A percentile compares a stretch with the other conserved stretches of the same genome.
Conservation (phyloP, 2,797 vertebrate genomes). For the Rhinichthys osculus region DNA sequence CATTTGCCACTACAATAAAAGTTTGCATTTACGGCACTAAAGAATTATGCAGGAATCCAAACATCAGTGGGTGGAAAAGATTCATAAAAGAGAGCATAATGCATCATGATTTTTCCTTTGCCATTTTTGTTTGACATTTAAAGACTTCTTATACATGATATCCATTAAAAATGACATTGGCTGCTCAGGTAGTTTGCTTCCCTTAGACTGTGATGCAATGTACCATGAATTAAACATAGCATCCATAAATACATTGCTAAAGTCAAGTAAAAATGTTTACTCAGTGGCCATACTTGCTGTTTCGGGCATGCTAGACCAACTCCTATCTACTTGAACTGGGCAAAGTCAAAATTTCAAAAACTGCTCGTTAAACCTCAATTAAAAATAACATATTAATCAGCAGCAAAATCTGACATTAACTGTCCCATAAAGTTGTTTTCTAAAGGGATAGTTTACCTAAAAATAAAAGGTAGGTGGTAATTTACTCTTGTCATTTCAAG, state of each 20-base stretch:
- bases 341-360: not conserved
- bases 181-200: not conserved
- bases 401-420: not conserved
- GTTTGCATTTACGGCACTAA: not conserved
- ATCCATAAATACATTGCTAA: conserved; percentile 5
- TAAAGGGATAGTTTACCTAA: not conserved
- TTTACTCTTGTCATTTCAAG: not conserved
- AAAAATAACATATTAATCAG: not conserved
- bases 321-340: not conserved
- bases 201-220: not conserved
- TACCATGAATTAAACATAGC: conserved; percentile 49
- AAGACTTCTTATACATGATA: not conserved
- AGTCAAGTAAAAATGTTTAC: not conserved
- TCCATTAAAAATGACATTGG: not conserved
- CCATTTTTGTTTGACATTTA: not conserved
- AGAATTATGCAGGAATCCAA: not conserved
- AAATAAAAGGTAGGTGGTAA: not conserved
- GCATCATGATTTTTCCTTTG: not conserved
- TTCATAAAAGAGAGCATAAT: not conserved
- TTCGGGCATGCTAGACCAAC: not conserved
- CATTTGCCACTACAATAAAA: not conserved
- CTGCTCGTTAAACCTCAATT: not conserved
- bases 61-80: not conserved
- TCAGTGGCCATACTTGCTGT: not conserved
- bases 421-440: not conserved